These are phyloP conservation scores for Thumatha senex DNA, from an alignment of 2,888 invertebrate genomes.

Conservation along the genomic window DNA sequence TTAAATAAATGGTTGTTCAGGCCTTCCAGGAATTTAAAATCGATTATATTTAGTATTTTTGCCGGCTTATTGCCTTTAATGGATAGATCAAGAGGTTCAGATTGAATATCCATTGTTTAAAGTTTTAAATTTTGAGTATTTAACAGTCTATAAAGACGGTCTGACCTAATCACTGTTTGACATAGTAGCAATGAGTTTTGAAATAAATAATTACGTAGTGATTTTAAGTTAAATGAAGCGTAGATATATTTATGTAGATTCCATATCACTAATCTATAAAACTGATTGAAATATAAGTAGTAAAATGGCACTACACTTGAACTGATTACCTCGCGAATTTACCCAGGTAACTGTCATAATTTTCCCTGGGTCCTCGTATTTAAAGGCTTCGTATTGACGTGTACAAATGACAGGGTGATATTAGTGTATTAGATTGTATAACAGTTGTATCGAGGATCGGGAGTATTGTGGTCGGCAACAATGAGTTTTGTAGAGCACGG, in stretches of 20 bases:
- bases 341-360: slow-evolving; percentile 62
- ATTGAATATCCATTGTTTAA: slow-evolving; percentile 59
- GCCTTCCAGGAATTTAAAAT: slow-evolving; percentile 69
- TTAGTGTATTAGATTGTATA: slow-evolving; percentile 71
- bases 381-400: slow-evolving; percentile 65
- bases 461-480: slow-evolving; percentile 69
- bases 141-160: no score
- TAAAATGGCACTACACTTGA: slow-evolving; percentile 9
- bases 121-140: no score
- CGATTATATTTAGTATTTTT: slow-evolving; percentile 60
- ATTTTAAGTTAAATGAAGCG: background rate
- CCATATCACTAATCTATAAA: background rate
- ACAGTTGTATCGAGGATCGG: slow-evolving; percentile 55
- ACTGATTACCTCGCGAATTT: slow-evolving; percentile 57
- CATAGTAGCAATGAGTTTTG: background rate
- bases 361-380: slow-evolving; percentile 56
- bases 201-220: background rate
- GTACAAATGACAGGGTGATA: slow-evolving; percentile 63
- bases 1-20: slow-evolving; percentile 69
- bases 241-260: background rate
- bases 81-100: slow-evolving; percentile 72
- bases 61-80: slow-evolving; percentile 46
- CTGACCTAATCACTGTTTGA: no score
- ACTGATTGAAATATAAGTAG: background rate
- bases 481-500: slow-evolving; percentile 74